A percentile compares a stretch with the other conserved stretches of the same genome.
Conservation (phyloP, 2,888 invertebrate species). For the Oscheius sp. region DNA sequence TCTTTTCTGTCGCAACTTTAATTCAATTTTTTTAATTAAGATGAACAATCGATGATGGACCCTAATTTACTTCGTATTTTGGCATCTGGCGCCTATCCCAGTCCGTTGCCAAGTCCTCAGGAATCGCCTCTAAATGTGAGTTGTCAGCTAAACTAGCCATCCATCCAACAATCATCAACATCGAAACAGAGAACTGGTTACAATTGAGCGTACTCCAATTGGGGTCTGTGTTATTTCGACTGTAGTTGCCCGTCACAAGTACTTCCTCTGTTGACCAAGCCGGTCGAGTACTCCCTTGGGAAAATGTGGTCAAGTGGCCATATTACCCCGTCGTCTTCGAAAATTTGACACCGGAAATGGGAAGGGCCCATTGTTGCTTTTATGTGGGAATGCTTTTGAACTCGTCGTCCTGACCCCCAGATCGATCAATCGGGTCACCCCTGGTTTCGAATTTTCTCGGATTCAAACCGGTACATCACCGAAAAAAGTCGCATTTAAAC, state of each 20-base stretch:
- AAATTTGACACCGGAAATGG: too few relatives aligned
- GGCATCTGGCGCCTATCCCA: constrained; percentile 26
- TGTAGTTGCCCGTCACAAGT: not conserved
- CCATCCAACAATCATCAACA: too few relatives aligned
- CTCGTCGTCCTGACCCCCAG: not conserved
- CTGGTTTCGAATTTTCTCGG: too few relatives aligned
- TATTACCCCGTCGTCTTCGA: too few relatives aligned
- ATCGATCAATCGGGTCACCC: too few relatives aligned
- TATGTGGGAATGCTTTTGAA: not conserved
- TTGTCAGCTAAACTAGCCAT: not conserved
- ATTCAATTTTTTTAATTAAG: not conserved
- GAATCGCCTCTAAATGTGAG: constrained; percentile 21
- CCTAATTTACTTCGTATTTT: constrained; percentile 8
- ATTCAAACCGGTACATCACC: too few relatives aligned
- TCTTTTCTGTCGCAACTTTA: not conserved
- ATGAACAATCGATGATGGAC: constrained; percentile 26
- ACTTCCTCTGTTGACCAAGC: constrained; percentile 28
- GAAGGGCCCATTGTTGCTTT: not conserved
- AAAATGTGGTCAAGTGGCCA: constrained; percentile 1
- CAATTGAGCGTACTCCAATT: too few relatives aligned
- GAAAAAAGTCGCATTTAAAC: too few relatives aligned
- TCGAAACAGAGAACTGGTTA: too few relatives aligned
- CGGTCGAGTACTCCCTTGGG: too few relatives aligned
- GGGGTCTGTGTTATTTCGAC: too few relatives aligned
- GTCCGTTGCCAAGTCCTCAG: constrained; percentile 24